Percentiles rank a stretch among this genome's conserved stretches.
phyloP scores from a whole-genome alignment of 2,888 invertebrate genomes.

The Dasysyrphus albostriatus region DNA sequence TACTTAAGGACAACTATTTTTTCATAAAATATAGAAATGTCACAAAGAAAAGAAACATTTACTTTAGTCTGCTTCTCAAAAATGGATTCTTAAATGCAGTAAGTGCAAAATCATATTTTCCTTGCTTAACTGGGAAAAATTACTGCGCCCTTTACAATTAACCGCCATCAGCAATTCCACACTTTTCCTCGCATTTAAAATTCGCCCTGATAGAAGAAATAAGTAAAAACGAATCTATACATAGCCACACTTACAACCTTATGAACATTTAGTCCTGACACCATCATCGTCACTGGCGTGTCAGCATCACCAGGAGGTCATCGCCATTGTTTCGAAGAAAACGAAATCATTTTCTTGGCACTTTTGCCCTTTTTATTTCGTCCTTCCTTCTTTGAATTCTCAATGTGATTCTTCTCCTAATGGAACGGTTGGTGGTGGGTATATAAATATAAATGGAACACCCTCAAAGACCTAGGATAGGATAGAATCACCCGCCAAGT shows the following conservation, averaged over 20 bases:
- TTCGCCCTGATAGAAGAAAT: neutral
- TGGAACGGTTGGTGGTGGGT: slow-evolving; percentile 11
- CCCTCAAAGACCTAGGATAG: slow-evolving; percentile 18
- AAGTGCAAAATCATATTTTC: too few species aligned
- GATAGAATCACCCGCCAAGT: slow-evolving; percentile 29
- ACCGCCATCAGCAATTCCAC: neutral
- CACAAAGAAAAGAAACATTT: too few species aligned
- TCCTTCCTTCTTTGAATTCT: slow-evolving; percentile 21
- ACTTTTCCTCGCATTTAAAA: neutral
- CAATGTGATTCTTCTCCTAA: slow-evolving; percentile 23
- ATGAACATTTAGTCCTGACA: slow-evolving; percentile 48
- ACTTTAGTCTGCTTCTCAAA: too few species aligned
- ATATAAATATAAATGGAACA: slow-evolving; percentile 61
- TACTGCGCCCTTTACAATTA: neutral
- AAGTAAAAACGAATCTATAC: neutral
- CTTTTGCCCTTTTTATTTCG: slow-evolving; percentile 56
- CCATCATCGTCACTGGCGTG: slow-evolving; percentile 14
- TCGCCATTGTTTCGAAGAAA: slow-evolving; percentile 69
- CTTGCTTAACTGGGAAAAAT: too few species aligned
- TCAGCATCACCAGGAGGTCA: slow-evolving; percentile 57
- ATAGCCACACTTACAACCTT: slow-evolving; percentile 28
- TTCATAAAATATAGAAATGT: too few species aligned
- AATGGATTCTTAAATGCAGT: too few species aligned
- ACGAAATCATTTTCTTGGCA: slow-evolving; percentile 71
- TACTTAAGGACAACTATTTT: too few species aligned